Evolutionary conservation across 2,888 invertebrate species (phyloP).

Genomic region (Chironomus tentans): DNA sequence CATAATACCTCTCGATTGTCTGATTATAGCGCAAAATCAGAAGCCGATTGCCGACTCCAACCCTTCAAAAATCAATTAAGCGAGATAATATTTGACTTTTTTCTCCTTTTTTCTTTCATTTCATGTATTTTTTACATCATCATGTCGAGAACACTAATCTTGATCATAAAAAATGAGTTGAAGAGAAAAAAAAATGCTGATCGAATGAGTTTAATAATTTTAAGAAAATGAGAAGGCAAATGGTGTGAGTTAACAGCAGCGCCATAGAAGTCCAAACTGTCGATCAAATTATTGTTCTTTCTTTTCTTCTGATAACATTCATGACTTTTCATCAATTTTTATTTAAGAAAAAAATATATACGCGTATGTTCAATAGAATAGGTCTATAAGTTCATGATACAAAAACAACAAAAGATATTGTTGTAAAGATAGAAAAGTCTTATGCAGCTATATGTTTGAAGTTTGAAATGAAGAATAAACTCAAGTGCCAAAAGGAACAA

Average conservation of each 20-base stretch:
- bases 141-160: background rate
- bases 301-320: background rate
- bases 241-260: background rate
- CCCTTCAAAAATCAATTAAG: conserved; percentile 17
- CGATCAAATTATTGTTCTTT: background rate
- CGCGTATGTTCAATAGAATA: background rate
- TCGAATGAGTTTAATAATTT: conserved; percentile 10
- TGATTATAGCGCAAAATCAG: conserved; percentile 3
- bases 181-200: conserved; percentile 3
- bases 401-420: background rate
- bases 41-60: conserved; percentile 4
- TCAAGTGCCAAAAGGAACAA: too few species aligned
- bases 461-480: too few species aligned
- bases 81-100: conserved; percentile 20
- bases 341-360: background rate
- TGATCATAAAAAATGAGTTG: background rate
- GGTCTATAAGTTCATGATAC: background rate
- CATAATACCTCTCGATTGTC: background rate
- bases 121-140: background rate
- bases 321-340: background rate
- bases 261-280: conserved; percentile 10
- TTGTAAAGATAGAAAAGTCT: too few species aligned
- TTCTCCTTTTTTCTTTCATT: background rate
- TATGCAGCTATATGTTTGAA: too few species aligned
- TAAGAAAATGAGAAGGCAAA: background rate